Base-by-base conservation (phyloP, 2,797 vertebrate species). In the Parauchenoglanis punctatus region DNA sequence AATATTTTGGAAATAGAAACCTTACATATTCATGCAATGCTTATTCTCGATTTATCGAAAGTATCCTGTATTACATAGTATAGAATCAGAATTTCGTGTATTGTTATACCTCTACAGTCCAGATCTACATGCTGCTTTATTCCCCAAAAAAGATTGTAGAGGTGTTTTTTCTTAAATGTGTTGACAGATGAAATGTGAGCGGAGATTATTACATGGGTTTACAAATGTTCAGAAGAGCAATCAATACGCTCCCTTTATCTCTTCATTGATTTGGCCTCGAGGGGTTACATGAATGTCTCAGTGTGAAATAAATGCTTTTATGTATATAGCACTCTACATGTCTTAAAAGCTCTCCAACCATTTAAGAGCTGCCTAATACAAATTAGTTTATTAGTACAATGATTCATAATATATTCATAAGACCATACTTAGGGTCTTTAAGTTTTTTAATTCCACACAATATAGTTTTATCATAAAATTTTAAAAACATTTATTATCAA, bases 261-360 rank as follows among this genome's bases (percentile, higher is more conserved):
- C 70, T 83, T 85, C 87, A 93, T 91, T 92, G 89, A 91, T 87
- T 67, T 89, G 61, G 90, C 40, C 23, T 84, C 40, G 7, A 35
- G 44, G 73, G 85, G 83, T 80, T 87, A 67, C 35, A 35, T 67
- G 65, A 88, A 25, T 31, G 31, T 59, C 46, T n/a, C 25, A 59
- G 28, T 80, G 61, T 7, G 76, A 86, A 54, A 81, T 54, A 68
- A 65, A 86, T 25, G 84, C 13, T 56, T 80, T 84, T 77, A 65
- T 54, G 84, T 12, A 20, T 67, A 78, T 31, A 28, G 28, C 31
- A 23, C 54, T 70, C 35, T 61, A 83, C 84, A 23, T 56, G 23
- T 59, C 17, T 81, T 63, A 67, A 87, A 67, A 78, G 54, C 44
- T 35, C n/a, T 73, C n/a, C 28, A 7, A 54, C 7, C 77, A 80